phyloP scores from a whole-genome alignment of 2,888 invertebrate genomes.

The Dermolepida albohirtum region DNA sequence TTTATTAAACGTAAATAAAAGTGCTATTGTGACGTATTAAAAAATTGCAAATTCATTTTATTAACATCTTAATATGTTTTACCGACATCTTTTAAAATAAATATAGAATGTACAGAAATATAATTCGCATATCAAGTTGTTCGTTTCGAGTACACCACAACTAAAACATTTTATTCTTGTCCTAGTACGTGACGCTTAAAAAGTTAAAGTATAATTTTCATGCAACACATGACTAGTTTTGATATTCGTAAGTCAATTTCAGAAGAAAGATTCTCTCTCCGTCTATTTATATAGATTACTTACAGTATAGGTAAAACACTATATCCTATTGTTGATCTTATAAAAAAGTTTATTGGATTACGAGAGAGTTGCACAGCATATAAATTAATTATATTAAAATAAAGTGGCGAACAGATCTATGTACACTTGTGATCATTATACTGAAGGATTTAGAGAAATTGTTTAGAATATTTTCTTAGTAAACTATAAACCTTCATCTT shows the following conservation, averaged over 20 bases:
- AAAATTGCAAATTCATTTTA: no score
- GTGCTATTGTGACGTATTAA: no score
- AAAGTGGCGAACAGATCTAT: slow-evolving; percentile 49
- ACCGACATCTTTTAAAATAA: no score
- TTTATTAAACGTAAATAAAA: no score
- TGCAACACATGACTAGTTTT: slow-evolving; percentile 51
- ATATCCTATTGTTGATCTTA: slow-evolving; percentile 65
- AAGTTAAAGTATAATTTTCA: slow-evolving; percentile 40
- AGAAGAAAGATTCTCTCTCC: slow-evolving; percentile 58
- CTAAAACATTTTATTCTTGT: background rate
- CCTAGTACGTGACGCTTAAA: background rate
- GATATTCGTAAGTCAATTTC: slow-evolving; percentile 61
- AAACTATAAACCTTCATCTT: slow-evolving; percentile 18
- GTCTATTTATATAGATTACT: slow-evolving; percentile 56
- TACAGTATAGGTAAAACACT: slow-evolving; percentile 49
- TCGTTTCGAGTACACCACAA: no score
- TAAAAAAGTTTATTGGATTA: slow-evolving; percentile 62
- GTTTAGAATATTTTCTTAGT: slow-evolving; percentile 59
- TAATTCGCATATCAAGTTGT: no score
- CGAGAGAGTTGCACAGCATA: slow-evolving; percentile 40
- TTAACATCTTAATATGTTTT: no score
- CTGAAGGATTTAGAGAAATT: slow-evolving; percentile 48
- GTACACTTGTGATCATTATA: slow-evolving; percentile 56
- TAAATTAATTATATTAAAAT: slow-evolving; percentile 39
- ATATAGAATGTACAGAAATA: no score